Conservation (phyloP, 2,113 vertebrate species). For the Cryptoleucopteryx plumbea region DNA sequence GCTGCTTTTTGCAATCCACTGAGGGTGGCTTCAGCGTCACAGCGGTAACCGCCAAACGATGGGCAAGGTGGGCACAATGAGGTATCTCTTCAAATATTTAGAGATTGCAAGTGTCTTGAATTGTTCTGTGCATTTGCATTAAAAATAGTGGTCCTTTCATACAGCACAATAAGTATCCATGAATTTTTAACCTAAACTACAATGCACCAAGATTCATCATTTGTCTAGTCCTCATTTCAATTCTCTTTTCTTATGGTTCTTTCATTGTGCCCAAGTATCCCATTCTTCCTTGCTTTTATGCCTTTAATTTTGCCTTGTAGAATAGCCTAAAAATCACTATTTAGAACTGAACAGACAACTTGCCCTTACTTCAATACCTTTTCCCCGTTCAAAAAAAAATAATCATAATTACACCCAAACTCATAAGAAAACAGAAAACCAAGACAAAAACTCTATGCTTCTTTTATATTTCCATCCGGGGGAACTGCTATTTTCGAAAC, state of each 20-base stretch:
- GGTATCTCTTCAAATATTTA: neutral
- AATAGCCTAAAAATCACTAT: neutral
- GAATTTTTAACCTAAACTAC: neutral
- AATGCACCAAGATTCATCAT: neutral
- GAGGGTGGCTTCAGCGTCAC: neutral
- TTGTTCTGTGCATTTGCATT: neutral
- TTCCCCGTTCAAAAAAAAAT: neutral
- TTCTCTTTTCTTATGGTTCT: neutral
- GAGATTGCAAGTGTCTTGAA: neutral
- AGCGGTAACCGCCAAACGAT: accelerated
- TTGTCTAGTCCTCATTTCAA: neutral
- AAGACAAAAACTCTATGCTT: neutral
- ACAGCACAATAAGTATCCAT: neutral
- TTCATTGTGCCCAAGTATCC: constrained; percentile 6
- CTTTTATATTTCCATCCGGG: neutral
- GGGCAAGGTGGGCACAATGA: neutral
- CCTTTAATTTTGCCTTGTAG: constrained; percentile 2
- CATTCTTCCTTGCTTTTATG: constrained; percentile 11
- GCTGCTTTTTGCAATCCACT: neutral
- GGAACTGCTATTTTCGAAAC: neutral
- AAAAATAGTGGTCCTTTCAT: neutral
- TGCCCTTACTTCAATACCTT: neutral
- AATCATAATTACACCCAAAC: neutral
- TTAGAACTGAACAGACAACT: neutral
- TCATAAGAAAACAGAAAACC: neutral